These are phyloP conservation scores for Lasioglossum villosulum DNA, from an alignment of 2,888 invertebrate genomes.

Conservation along the genomic window DNA sequence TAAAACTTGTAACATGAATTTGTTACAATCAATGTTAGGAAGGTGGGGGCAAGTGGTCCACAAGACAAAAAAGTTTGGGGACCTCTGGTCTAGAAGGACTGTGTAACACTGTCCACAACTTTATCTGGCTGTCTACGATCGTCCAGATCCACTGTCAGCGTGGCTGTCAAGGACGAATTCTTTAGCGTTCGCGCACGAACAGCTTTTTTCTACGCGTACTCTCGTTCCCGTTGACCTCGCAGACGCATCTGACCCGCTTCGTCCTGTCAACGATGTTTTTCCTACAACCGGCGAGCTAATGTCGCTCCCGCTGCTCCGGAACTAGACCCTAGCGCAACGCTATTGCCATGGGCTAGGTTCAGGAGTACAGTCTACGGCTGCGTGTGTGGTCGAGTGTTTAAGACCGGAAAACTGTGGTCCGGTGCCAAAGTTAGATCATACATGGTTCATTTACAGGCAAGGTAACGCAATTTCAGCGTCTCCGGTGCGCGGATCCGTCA, in stretches of 20 bases:
- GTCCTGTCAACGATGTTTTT: neutral
- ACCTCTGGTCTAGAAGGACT: too few relatives aligned
- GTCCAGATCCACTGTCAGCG: neutral
- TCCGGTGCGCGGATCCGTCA: rapidly evolving
- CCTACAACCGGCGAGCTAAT: neutral
- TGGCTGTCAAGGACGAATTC: conserved; percentile 49
- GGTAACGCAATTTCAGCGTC: neutral
- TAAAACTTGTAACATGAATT: too few relatives aligned
- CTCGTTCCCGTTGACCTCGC: conserved; percentile 6
- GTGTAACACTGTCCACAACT: neutral
- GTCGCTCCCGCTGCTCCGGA: neutral
- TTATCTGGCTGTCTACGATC: neutral
- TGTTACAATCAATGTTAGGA: too few relatives aligned
- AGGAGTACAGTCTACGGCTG: neutral
- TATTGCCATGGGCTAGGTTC: neutral
- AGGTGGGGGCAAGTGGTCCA: too few relatives aligned
- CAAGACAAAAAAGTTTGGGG: too few relatives aligned
- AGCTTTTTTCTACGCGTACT: neutral
- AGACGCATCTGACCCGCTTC: neutral
- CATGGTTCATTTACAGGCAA: neutral
- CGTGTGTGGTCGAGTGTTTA: neutral
- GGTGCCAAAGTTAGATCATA: neutral
- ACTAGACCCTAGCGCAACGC: neutral
- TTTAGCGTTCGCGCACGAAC: conserved; percentile 29
- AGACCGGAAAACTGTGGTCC: neutral